Conservation (phyloP, 2,113 vertebrate genomes). For the Hyaena hyaena region DNA sequence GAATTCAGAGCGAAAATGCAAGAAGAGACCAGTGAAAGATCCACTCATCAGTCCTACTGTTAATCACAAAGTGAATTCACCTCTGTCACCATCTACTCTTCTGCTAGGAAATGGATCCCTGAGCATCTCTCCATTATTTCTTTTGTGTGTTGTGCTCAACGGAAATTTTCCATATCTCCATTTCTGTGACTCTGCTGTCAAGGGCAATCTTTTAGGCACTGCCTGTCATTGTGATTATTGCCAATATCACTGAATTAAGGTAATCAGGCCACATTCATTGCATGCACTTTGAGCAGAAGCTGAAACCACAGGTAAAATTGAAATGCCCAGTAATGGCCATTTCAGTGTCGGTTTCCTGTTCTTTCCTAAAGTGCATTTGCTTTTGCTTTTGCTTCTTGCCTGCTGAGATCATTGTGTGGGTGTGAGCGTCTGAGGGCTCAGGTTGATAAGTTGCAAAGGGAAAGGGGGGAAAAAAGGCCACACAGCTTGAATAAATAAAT, state of each 20-base stretch:
- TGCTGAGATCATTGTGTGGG: constrained; percentile 78
- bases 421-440: constrained; percentile 57
- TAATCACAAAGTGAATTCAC: constrained; percentile 51
- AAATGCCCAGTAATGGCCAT: constrained; percentile 74
- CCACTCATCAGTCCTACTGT: not conserved
- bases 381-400: constrained; percentile 72
- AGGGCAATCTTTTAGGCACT: constrained; percentile 51
- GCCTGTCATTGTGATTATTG: constrained; percentile 67
- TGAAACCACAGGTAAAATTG: constrained; percentile 76
- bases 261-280: constrained; percentile 75
- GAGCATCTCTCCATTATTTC: constrained; percentile 1
- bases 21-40: not conserved
- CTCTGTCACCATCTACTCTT: constrained; percentile 12
- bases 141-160: constrained; percentile 49
- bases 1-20: not conserved
- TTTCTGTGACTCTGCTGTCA: constrained; percentile 53
- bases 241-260: constrained; percentile 69
- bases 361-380: constrained; percentile 75
- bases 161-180: constrained; percentile 49
- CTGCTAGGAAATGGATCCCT: not conserved
- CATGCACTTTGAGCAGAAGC: constrained; percentile 60
- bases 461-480: constrained; percentile 24
- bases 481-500: constrained; percentile 69
- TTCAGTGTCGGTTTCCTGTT: constrained; percentile 74
- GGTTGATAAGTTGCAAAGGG: constrained; percentile 71